Percentiles rank a stretch among this genome's conserved stretches.
Evolutionary conservation across 1,140 invertebrate species (phyloP).

Genomic region (Zaprionus nigranus): DNA sequence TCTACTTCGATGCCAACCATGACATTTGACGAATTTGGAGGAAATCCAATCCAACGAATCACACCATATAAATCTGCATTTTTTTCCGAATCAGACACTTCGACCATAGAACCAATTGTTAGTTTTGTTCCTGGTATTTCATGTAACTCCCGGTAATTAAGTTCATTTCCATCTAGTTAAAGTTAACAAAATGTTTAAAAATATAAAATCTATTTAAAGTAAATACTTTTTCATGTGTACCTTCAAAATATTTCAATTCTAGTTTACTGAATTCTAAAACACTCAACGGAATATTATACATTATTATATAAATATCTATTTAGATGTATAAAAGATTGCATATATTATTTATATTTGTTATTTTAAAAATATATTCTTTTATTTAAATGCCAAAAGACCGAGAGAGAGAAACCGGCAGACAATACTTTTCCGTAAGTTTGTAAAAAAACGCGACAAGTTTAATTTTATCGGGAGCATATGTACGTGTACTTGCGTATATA

Average conservation of each 20-base stretch:
- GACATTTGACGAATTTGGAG: constrained; percentile 71
- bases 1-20: constrained; percentile 88
- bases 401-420: neutral
- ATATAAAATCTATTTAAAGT: neutral
- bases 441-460: constrained; percentile 17
- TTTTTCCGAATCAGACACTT: constrained; percentile 86
- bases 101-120: constrained; percentile 90
- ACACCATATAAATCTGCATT: constrained; percentile 89
- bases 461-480: constrained; percentile 27
- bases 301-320: constrained; percentile 22
- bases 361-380: neutral
- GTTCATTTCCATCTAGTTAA: constrained; percentile 27
- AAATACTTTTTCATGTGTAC: constrained; percentile 12
- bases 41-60: constrained; percentile 93
- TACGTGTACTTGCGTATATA: constrained; percentile 1
- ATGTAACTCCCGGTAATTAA: constrained; percentile 53
- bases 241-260: constrained; percentile 24
- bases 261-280: constrained; percentile 73
- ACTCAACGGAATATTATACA: constrained; percentile 76
- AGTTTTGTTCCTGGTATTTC: constrained; percentile 85
- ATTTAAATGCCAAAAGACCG: constrained; percentile 13
- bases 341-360: neutral
- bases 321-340: neutral
- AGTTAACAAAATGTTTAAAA: constrained; percentile 24
- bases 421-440: constrained; percentile 4